phyloP scores from a whole-genome alignment of 2,888 invertebrate species.

The Catocala fraxini region DNA sequence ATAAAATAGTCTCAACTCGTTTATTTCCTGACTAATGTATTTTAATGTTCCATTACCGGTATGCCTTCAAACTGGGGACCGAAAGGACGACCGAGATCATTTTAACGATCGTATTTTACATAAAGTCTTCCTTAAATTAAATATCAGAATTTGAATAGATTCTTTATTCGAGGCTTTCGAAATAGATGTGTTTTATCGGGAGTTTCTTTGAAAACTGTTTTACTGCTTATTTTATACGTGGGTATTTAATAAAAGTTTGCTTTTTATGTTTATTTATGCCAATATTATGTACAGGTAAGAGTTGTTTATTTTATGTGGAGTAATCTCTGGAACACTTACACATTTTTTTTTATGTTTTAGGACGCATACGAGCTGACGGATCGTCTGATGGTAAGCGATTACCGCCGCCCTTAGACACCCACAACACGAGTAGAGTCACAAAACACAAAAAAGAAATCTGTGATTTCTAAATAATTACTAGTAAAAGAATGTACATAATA shows the following conservation, averaged over 20 bases:
- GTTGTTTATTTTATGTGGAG: too few relatives aligned
- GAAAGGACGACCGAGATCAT: slow-evolving; percentile 8
- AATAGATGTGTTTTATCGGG: background rate
- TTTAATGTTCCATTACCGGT: slow-evolving; percentile 11
- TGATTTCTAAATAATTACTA: too few relatives aligned
- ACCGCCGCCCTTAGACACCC: too few relatives aligned
- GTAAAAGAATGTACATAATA: too few relatives aligned
- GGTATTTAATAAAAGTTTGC: background rate
- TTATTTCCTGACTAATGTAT: slow-evolving; percentile 10
- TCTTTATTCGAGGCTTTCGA: slow-evolving; percentile 18
- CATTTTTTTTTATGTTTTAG: too few relatives aligned
- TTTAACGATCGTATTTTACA: slow-evolving; percentile 22
- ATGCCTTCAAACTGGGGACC: slow-evolving; percentile 2
- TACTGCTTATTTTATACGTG: background rate
- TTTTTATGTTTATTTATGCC: background rate
- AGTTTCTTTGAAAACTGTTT: background rate
- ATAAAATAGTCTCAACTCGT: slow-evolving; percentile 3
- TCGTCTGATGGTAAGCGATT: too few relatives aligned
- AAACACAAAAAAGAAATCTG: too few relatives aligned
- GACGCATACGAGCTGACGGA: too few relatives aligned
- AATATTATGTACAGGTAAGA: too few relatives aligned
- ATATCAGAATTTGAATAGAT: slow-evolving; percentile 16
- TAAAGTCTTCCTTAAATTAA: slow-evolving; percentile 16
- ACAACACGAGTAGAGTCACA: too few relatives aligned
- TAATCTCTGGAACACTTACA: too few relatives aligned